Conservation (phyloP, 2,888 invertebrate species). For the Lasioglossum villosulum region DNA sequence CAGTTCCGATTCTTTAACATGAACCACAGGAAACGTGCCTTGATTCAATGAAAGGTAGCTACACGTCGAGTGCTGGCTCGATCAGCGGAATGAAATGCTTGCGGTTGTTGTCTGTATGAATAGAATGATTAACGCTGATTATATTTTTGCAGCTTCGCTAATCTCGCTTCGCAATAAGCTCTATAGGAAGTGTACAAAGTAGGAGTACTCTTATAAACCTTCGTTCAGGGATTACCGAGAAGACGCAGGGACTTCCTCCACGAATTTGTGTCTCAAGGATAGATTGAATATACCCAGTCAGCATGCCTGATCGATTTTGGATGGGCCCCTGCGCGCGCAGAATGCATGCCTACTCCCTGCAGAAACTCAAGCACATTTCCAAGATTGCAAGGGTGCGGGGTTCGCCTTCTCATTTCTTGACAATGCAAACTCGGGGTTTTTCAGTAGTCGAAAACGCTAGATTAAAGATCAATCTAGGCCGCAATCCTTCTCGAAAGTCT, state of each 20-base stretch:
- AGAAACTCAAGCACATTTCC: too few relatives aligned
- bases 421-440: too few relatives aligned
- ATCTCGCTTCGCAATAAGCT: slow-evolving; percentile 50
- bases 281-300: too few relatives aligned
- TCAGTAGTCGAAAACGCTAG: too few relatives aligned
- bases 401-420: too few relatives aligned
- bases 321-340: too few relatives aligned
- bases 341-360: too few relatives aligned
- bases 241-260: neutral
- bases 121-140: slow-evolving; percentile 46
- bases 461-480: too few relatives aligned
- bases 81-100: slow-evolving; percentile 62
- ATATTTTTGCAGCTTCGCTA: slow-evolving; percentile 65
- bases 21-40: slow-evolving; percentile 94
- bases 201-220: neutral
- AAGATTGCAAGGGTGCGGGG: too few relatives aligned
- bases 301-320: too few relatives aligned
- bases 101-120: slow-evolving; percentile 26
- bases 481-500: too few relatives aligned
- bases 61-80: slow-evolving; percentile 66
- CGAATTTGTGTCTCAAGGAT: neutral
- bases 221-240: neutral
- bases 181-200: neutral
- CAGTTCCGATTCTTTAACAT: slow-evolving; percentile 98
- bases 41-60: slow-evolving; percentile 90